Evolutionary conservation across 2,797 vertebrate species (phyloP).

Genomic region (Morus bassanus): DNA sequence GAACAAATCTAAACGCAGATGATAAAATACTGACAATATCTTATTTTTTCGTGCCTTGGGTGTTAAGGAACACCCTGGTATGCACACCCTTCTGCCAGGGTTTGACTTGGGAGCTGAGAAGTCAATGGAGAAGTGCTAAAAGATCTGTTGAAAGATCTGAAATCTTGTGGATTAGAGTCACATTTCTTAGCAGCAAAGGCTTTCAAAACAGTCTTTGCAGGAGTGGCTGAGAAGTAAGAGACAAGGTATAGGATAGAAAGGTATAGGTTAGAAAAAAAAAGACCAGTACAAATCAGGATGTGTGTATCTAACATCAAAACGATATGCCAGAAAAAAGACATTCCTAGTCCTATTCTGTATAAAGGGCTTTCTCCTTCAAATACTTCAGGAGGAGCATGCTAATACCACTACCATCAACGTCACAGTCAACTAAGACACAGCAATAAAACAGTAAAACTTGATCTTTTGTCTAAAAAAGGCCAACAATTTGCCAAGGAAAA

Average conservation of each 20-base stretch:
- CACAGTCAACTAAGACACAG: background rate
- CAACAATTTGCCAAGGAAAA: background rate
- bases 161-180: background rate
- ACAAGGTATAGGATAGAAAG: background rate
- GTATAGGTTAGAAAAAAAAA: background rate
- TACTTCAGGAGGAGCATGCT: background rate
- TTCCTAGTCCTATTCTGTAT: background rate
- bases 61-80: background rate
- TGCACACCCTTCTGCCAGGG: background rate
- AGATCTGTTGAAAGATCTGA: background rate
- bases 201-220: background rate
- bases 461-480: background rate
- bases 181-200: background rate
- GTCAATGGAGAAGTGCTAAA: background rate
- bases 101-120: background rate
- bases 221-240: background rate
- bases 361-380: background rate
- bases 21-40: background rate
- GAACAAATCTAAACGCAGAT: background rate
- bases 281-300: background rate
- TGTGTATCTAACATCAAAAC: background rate
- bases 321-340: rapidly evolving
- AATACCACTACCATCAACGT: background rate
- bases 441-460: background rate
- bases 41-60: background rate